A percentile compares a stretch with the other conserved stretches of the same genome.
Evolutionary conservation across 2,888 invertebrate genomes (phyloP).

Genomic region (Tipula vernalis): DNA sequence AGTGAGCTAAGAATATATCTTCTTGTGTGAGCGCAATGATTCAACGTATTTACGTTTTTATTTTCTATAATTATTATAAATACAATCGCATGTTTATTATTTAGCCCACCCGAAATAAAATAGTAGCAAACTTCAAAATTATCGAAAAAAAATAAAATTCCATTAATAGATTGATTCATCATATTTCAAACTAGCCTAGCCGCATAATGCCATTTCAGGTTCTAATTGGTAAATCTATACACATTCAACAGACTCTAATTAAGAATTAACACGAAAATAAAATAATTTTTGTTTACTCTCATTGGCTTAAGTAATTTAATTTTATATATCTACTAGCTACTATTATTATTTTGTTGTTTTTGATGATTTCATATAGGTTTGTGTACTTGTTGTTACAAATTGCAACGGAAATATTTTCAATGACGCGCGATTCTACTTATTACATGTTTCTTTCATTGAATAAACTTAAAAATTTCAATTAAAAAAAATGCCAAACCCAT

Average conservation of each 20-base stretch:
- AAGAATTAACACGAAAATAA: not conserved
- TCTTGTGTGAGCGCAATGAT: not conserved
- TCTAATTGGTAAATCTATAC: not conserved
- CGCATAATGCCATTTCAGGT: not conserved
- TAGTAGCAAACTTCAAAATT: not conserved
- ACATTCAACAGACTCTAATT: not conserved
- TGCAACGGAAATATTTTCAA: not conserved
- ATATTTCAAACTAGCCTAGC: not conserved
- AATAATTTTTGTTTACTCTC: not conserved
- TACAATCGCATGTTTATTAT: not conserved
- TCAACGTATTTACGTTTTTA: not conserved
- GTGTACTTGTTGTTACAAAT: not conserved
- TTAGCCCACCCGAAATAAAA: not conserved
- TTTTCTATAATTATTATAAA: not conserved
- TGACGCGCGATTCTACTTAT: not conserved
- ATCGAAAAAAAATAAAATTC: not conserved
- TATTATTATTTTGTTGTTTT: not conserved
- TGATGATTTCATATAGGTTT: not conserved
- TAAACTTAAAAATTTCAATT: not conserved
- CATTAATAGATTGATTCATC: not conserved
- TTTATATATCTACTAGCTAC: not conserved
- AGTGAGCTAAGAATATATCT: not conserved
- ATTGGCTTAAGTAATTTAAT: not conserved
- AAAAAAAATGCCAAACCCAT: not conserved
- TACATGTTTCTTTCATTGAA: not conserved